phyloP scores from a whole-genome alignment of 1,140 invertebrate genomes.

The Schlechtendalia chinensis region DNA sequence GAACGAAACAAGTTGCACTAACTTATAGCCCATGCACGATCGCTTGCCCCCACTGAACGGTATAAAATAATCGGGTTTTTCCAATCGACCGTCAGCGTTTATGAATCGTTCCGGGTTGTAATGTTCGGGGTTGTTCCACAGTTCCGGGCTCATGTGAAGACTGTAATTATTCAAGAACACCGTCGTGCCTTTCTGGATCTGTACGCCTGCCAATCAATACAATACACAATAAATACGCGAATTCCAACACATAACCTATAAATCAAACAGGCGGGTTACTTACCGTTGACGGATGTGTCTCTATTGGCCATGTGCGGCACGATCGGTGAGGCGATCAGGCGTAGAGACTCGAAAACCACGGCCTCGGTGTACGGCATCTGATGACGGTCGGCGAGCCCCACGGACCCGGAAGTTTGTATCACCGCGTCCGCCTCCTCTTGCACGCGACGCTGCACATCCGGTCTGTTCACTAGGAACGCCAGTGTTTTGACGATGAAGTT shows the following conservation, averaged over 20 bases:
- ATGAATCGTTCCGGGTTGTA: slow-evolving; percentile 76
- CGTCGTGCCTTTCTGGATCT: slow-evolving; percentile 74
- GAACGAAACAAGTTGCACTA: slow-evolving; percentile 75
- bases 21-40: slow-evolving; percentile 83
- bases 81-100: slow-evolving; percentile 57
- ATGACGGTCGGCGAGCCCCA: slow-evolving; percentile 67
- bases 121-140: slow-evolving; percentile 71
- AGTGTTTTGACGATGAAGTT: slow-evolving; percentile 74
- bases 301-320: slow-evolving; percentile 85
- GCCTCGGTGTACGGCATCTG: slow-evolving; percentile 80
- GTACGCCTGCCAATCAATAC: slow-evolving; percentile 49
- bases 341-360: slow-evolving; percentile 73
- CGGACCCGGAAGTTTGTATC: slow-evolving; percentile 58
- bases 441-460: slow-evolving; percentile 65
- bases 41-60: slow-evolving; percentile 84
- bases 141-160: slow-evolving; percentile 70
- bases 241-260: too few species aligned
- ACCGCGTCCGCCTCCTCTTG: slow-evolving; percentile 69
- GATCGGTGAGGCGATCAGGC: slow-evolving; percentile 81
- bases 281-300: slow-evolving; percentile 59
- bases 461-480: slow-evolving; percentile 65
- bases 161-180: slow-evolving; percentile 87
- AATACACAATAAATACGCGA: too few species aligned
- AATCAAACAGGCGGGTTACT: too few species aligned
- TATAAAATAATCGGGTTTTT: slow-evolving; percentile 69